Base-by-base conservation (phyloP, 2,113 vertebrate species). In the Apaloderma vittatum region DNA sequence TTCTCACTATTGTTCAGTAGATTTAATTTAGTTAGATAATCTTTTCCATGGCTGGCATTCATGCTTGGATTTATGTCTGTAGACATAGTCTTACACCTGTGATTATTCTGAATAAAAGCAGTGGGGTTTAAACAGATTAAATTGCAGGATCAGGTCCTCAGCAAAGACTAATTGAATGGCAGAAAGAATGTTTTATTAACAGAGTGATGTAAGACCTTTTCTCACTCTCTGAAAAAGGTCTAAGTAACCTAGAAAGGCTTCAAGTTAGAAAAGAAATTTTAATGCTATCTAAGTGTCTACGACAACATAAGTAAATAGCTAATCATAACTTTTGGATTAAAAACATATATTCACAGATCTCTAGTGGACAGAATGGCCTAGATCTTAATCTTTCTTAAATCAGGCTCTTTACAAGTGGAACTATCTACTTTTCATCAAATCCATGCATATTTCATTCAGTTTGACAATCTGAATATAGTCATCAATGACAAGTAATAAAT, bases 71-170 rank as follows among this genome's bases (percentile, higher is more conserved):
- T 83, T 71, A 77, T 29, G 15, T 84, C 68, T 86, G 26, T 21
- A 93, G 29, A 68, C 23, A 11, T 3, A 49, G 21, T 48, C 49
- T 73, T 93, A 90, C 17, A 90, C 62, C 63, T 90, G 81, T 65
- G 80, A 95, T 85, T 88, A 89, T 30, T 94, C 49, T 89, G 83
- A 96, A 81, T 57, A 88, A 91, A 97, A 49, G n/a, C 49, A 94
- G 36, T 32, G 40, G 23, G 43, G 23, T 83, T 92, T 88, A 90
- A 93, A 81, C 18, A 93, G 83, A 92, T 94, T 71, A 81, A 86
- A 68, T 89, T 88, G 48, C 92, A 94, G 68, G 37, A 93, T 77
- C 45, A 75, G 22, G 37, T 86, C 65, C 45, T 94, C 32, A 84
- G 72, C 70, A 92, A 85, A 26, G n/a, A 91, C n/a, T 93, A 95